These are phyloP conservation scores for Drosophila glabriapex DNA, from an alignment of 2,888 invertebrate genomes.

Conservation along the genomic window DNA sequence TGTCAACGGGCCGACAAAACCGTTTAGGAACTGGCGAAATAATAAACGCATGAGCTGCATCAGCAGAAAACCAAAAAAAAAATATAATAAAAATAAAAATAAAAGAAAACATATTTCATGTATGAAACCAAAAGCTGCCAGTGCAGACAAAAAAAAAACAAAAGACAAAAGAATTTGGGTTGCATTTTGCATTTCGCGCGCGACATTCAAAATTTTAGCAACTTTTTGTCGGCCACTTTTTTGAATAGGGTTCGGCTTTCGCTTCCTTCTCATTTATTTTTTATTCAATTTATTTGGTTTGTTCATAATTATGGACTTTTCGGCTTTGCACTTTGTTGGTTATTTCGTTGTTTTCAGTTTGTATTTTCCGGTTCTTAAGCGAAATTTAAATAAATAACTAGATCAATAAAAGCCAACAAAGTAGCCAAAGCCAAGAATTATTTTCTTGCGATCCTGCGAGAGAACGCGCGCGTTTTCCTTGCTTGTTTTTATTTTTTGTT, in stretches of 20 bases:
- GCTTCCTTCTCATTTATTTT: background rate
- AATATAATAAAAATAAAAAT: background rate
- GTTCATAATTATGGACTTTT: slow-evolving; percentile 19
- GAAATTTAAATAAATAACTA: background rate
- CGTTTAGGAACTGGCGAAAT: slow-evolving; percentile 32
- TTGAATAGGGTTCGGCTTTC: background rate
- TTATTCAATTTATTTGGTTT: slow-evolving; percentile 7
- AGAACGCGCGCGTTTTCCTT: slow-evolving; percentile 15
- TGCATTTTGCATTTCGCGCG: slow-evolving; percentile 37
- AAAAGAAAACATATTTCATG: slow-evolving; percentile 23
- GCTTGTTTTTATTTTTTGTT: background rate
- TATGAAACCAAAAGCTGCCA: slow-evolving; percentile 40
- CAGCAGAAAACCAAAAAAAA: slow-evolving; percentile 43
- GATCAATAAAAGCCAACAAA: slow-evolving; percentile 4
- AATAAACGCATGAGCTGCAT: slow-evolving; percentile 30
- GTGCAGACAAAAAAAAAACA: slow-evolving; percentile 12
- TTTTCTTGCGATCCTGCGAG: slow-evolving; percentile 39
- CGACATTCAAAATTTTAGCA: slow-evolving; percentile 18
- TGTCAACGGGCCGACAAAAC: slow-evolving; percentile 5
- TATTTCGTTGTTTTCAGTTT: slow-evolving; percentile 1
- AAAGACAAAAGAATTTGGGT: slow-evolving; percentile 6
- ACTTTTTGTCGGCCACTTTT: slow-evolving; percentile 14
- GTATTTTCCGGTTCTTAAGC: slow-evolving; percentile 10
- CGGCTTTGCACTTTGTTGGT: slow-evolving; percentile 13
- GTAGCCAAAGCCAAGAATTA: slow-evolving; percentile 5